These are phyloP conservation scores for Phallusia fumigata DNA, from an alignment of 23 tunicate species.

Conservation along the genomic window DNA sequence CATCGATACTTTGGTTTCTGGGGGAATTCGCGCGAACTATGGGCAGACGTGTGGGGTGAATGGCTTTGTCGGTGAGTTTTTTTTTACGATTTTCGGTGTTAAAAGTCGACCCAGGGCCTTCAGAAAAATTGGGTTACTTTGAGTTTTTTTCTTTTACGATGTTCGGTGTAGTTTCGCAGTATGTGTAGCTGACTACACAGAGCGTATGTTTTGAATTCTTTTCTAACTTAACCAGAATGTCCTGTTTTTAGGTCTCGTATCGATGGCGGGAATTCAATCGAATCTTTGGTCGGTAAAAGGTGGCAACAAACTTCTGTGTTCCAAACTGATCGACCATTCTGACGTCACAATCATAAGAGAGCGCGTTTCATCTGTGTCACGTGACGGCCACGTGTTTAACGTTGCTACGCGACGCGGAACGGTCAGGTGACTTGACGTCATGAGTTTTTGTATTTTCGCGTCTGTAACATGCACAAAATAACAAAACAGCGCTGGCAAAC, in stretches of 20 bases:
- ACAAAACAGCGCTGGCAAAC: not conserved
- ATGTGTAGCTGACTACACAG: too few species aligned
- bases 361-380: constrained; percentile 44
- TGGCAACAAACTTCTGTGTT: constrained; percentile 63
- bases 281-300: constrained; percentile 77
- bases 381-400: constrained; percentile 18
- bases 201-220: not conserved
- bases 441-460: not conserved
- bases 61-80: constrained; percentile 91
- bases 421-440: not conserved
- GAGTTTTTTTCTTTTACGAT: too few species aligned
- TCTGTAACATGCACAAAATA: not conserved
- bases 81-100: too few species aligned
- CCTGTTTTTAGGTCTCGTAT: constrained; percentile 44
- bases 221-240: not conserved
- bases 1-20: constrained; percentile 49
- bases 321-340: constrained; percentile 44
- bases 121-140: too few species aligned
- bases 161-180: too few species aligned
- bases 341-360: constrained; percentile 36
- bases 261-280: constrained; percentile 87
- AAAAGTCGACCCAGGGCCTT: too few species aligned
- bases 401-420: constrained; percentile 8
- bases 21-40: constrained; percentile 62
- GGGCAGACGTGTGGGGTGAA: constrained; percentile 68